Base-by-base conservation (phyloP, 2,113 vertebrate genomes). In the Delphinus delphis region DNA sequence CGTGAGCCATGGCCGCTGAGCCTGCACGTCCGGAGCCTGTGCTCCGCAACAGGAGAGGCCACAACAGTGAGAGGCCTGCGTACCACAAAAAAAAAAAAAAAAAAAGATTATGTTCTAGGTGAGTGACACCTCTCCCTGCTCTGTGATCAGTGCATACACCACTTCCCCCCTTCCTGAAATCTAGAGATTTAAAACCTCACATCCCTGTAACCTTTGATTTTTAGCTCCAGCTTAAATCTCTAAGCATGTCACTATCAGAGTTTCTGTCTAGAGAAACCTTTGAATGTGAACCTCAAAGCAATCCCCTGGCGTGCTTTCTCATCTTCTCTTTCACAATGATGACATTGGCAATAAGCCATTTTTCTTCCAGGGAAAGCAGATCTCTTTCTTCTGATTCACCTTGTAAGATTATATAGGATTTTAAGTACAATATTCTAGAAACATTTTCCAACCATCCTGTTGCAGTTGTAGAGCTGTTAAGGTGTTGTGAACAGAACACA, bases 201-300 rank as follows among this genome's bases (percentile, higher is more conserved):
- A 20, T 65, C 41, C 38, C 63, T 65, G n/a, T 96, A 47, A 86
- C 44, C 67, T 92, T 93, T 91, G 90, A 91, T 81, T 95, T 84
- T 96, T 86, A 92, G 82, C 73, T 91, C 20, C 31, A 47, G 86
- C 76, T 96, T 91, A 80, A 60, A 95, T 93, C 86, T 95, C 36
- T 91, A 88, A 97, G 87, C 47, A 47, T 96, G 82, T 82, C 83
- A 60, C 82, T 58, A 18, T 95, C 90, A 67, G 71, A 85, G 77
- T 88, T 96, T 87, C 86, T 82, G 82, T 93, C 76, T 96, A 10
- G 15, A 63, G 86, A 96, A 79, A 65, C 38, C 73, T 93, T 96
- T 84, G 88, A 76, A 90, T 47, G 38, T 55, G 71, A 76, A 31
- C 71, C 71, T 97, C 71, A 84, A 81, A 95, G 77, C n/a, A 9